phyloP scores from a whole-genome alignment of 2,888 invertebrate genomes.

The Tetramorium bicarinatum region DNA sequence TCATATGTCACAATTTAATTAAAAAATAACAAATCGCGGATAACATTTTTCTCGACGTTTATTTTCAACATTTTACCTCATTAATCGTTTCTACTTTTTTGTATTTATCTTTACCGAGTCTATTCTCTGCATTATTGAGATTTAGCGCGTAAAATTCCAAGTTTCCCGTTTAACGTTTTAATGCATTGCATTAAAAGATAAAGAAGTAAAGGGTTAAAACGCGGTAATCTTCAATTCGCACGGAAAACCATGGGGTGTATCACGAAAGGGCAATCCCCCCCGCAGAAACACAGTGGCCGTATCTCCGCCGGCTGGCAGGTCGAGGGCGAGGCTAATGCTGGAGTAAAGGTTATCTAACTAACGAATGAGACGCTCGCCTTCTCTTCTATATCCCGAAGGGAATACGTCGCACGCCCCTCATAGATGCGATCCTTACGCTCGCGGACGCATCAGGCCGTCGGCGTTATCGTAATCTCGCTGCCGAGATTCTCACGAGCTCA shows the following conservation, averaged over 20 bases:
- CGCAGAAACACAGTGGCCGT: conserved; percentile 34
- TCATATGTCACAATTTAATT: neutral
- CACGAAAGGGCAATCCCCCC: conserved; percentile 38
- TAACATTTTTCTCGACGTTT: no score
- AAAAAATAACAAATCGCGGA: neutral
- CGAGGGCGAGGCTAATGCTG: conserved; percentile 52
- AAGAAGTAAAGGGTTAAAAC: neutral
- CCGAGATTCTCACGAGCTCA: conserved; percentile 50
- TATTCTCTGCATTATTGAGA: no score
- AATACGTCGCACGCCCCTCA: conserved; percentile 15
- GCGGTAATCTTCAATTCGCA: conserved; percentile 24
- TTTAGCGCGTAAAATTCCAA: neutral
- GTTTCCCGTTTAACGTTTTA: neutral
- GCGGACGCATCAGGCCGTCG: conserved; percentile 51
- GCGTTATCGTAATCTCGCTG: conserved; percentile 51
- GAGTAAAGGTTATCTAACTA: conserved; percentile 70
- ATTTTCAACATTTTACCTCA: no score
- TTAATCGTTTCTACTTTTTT: no score
- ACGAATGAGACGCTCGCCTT: conserved; percentile 59
- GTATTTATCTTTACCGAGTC: neutral
- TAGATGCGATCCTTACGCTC: conserved; percentile 37
- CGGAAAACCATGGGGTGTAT: conserved; percentile 27
- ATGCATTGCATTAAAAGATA: neutral
- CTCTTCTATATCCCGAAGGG: conserved; percentile 39
- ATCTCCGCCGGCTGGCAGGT: conserved; percentile 46